Base-by-base conservation (phyloP, 1,140 invertebrate genomes). In the Araneus ventricosus region DNA sequence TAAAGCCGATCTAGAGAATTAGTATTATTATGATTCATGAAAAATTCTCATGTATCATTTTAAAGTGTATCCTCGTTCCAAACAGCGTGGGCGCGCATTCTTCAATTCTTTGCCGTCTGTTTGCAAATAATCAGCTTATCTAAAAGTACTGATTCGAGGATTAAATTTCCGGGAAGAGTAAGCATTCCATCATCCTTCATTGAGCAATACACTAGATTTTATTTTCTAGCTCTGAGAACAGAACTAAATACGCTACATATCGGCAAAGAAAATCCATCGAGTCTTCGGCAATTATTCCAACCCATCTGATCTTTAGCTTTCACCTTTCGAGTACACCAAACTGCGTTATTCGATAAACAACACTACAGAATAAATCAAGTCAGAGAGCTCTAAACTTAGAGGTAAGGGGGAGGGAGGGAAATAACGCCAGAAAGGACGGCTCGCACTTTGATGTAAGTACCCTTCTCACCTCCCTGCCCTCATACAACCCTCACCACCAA, bases 41-140 rank as follows among this genome's bases (percentile, higher is more conserved):
- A 75, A 75, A 37, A 37, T 75, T 0, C 14, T 4, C 0, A 6
- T 4, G 20, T 14, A 75, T 75, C 20, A 67, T n/a, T 67, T 75
- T 75, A 14, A 34, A 34, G 14, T 14, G 30, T 4, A 34, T 22
- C 14, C 6, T 34, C 30, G 37, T 34, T 34, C 22, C 6, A 37
- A 75, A 17, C 14, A 70, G 10, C 10, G 34, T n/a, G 4, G 34
- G 34, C 17, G 5, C 37, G 37, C 4, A 75, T 37, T 75, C 37
- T 75, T 75, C n/a, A n/a, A 37, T 75, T 75, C 70, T 4, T 34
- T 34, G 0, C 59, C 27, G 7, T 45, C 24, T 17, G 22, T 45
- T 82, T 45, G 22, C 14, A 82, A 82, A 82, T 82, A 82, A 82
- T 82, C 80, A 82, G 80, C 80, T 82, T 82, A 82, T 45, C 80